Percentiles rank a stretch among this genome's conserved stretches.
Evolutionary conservation across 2,797 vertebrate genomes (phyloP).

Genomic region (Lophotriccus pileatus): DNA sequence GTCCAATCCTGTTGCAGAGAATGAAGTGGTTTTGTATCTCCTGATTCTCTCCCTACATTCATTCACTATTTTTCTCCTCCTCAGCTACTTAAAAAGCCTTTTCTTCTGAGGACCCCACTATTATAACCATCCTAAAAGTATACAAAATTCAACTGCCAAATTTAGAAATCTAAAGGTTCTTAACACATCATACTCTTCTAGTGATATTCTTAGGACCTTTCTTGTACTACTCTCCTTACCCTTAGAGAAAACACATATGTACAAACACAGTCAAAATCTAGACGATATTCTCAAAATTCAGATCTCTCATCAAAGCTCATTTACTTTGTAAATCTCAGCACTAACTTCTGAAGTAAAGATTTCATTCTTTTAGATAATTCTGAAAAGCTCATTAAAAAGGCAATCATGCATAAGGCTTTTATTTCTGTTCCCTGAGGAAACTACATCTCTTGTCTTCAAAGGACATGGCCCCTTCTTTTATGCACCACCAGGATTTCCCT

Average conservation of each 20-base stretch:
- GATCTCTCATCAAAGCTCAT: constrained; percentile 30
- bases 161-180: background rate
- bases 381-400: constrained; percentile 59
- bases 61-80: background rate
- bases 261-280: background rate
- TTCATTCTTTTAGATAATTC: constrained; percentile 31
- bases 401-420: constrained; percentile 23
- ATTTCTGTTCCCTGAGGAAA: constrained; percentile 40
- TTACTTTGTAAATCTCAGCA: constrained; percentile 3
- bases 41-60: background rate
- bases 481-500: constrained; percentile 19
- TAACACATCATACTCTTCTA: background rate
- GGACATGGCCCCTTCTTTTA: constrained; percentile 6
- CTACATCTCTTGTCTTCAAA: constrained; percentile 12
- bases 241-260: constrained; percentile 5
- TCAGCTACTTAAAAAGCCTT: background rate
- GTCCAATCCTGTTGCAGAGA: background rate
- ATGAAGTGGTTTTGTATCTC: background rate
- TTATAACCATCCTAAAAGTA: background rate
- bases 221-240: background rate
- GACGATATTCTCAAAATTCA: constrained; percentile 3
- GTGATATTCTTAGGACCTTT: background rate
- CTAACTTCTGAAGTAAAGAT: constrained; percentile 44
- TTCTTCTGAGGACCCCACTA: background rate
- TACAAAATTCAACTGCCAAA: background rate